Evolutionary conservation across 2,797 vertebrate genomes (phyloP).

Genomic region (Diplodus sargus): DNA sequence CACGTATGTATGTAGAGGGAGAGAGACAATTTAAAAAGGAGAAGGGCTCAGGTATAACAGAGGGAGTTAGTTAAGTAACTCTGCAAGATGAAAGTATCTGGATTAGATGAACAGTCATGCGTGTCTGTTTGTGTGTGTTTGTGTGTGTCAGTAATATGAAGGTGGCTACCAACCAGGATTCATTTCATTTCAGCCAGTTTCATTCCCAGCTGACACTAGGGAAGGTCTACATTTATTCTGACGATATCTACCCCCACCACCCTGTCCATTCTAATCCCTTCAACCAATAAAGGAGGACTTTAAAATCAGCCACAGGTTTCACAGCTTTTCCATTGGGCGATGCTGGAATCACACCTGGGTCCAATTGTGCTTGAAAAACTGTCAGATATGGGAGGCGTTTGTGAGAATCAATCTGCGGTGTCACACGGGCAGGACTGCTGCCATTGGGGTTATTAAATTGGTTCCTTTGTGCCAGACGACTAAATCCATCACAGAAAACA

Average conservation of each 20-base stretch:
- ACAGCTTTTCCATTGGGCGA: slow-evolving; percentile 38
- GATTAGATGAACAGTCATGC: slow-evolving; percentile 37
- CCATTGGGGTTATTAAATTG: slow-evolving; percentile 77
- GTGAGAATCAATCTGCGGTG: slow-evolving; percentile 70
- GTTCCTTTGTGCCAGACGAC: slow-evolving; percentile 72
- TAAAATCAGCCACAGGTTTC: slow-evolving; percentile 51
- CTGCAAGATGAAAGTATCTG: slow-evolving; percentile 51
- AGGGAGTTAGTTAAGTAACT: slow-evolving; percentile 54
- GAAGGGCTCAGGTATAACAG: slow-evolving; percentile 42
- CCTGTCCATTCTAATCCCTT: slow-evolving; percentile 53
- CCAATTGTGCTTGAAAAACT: slow-evolving; percentile 70
- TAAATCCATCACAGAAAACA: slow-evolving; percentile 71
- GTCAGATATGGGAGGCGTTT: slow-evolving; percentile 60
- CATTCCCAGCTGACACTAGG: slow-evolving; percentile 28
- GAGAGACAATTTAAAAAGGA: slow-evolving; percentile 51
- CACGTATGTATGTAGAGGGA: no score
- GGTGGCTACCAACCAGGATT: slow-evolving; percentile 7
- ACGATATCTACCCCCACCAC: not conserved
- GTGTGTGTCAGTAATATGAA: slow-evolving; percentile 10
- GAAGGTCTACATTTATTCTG: slow-evolving; percentile 29
- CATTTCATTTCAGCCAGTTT: slow-evolving; percentile 39
- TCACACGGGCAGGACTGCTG: slow-evolving; percentile 45
- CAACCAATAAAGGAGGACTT: slow-evolving; percentile 48
- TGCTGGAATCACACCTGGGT: slow-evolving; percentile 68
- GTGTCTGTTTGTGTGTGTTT: not conserved